These are phyloP conservation scores for Andrena flavipes DNA, from an alignment of 2,888 invertebrate genomes.

Conservation along the genomic window DNA sequence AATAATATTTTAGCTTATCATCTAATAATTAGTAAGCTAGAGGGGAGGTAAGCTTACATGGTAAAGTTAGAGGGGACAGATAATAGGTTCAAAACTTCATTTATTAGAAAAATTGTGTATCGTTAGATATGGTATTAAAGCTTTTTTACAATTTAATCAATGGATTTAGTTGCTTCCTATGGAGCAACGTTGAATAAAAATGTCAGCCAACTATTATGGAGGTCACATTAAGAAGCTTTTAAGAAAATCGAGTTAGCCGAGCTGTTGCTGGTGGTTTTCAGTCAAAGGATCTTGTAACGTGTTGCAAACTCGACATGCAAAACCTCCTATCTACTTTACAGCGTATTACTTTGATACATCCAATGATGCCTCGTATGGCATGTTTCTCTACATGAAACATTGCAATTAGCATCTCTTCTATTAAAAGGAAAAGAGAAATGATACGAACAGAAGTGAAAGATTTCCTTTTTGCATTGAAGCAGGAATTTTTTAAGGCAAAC, in stretches of 20 bases:
- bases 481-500: background rate
- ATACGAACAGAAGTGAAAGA: background rate
- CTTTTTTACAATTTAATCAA: background rate
- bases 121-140: background rate
- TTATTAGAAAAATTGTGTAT: too few species aligned
- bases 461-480: background rate
- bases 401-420: background rate
- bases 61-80: too few species aligned
- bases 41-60: too few species aligned
- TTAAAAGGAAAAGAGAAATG: background rate
- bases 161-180: background rate
- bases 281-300: slow-evolving; percentile 40
- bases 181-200: slow-evolving; percentile 15
- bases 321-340: slow-evolving; percentile 15
- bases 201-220: background rate
- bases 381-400: background rate
- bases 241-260: slow-evolving; percentile 42
- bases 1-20: too few species aligned
- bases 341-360: background rate
- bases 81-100: too few species aligned
- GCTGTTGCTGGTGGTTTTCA: slow-evolving; percentile 13
- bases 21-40: too few species aligned
- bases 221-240: slow-evolving; percentile 47
- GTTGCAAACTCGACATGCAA: slow-evolving; percentile 7
- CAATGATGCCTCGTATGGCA: background rate